Evolutionary conservation across 2,113 vertebrate genomes (phyloP), one percentile per base, ranked within the genome.

Genomic region (Muntiacus reevesi): DNA sequence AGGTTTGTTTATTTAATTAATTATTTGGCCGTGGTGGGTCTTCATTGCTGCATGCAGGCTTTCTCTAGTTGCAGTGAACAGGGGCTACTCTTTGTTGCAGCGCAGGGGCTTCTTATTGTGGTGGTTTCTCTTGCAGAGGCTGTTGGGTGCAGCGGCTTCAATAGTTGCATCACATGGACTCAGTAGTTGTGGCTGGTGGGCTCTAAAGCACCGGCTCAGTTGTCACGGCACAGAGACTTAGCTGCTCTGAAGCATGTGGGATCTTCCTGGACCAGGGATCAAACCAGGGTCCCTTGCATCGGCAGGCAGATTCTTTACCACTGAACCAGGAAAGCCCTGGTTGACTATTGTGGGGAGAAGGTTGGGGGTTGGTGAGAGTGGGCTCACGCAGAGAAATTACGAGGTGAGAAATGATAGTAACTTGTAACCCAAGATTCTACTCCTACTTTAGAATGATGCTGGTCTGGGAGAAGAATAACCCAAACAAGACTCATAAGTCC

Each of bases 41-140:
- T 23, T 23, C n/a, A 40, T 23, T 5, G 5, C 19, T 71, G 67
- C 67, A 71, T 0, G 2, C n/a, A 71, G 67, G 67, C 67, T 40
- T 71, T 71, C 19, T 40, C n/a, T 23, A 40, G 19, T 40, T 40
- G 67, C n/a, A 1, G 10, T 40, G 67, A 71, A 40, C 2, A 40
- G 67, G 19, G 67, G 67, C n/a, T 71, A 12, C 10, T 71, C n/a
- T 64, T 64, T 11, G 19, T 40, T 71, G 67, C 5, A 1, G 19
- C 12, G 3, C 0, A 0, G n/a, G 64, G 19, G 19, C 19, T 23
- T 71, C 67, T 71, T 19, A 23, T 12, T 40, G 9, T 0, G 19
- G 4, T 71, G 2, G n/a, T 19, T 71, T 71, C 67, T 71, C 19
- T 71, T 40, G n/a, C 0, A 0, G 67, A 36, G 67, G 10, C 11